Base-by-base conservation (phyloP, 2,113 vertebrate genomes). In the Pao palembangensis region DNA sequence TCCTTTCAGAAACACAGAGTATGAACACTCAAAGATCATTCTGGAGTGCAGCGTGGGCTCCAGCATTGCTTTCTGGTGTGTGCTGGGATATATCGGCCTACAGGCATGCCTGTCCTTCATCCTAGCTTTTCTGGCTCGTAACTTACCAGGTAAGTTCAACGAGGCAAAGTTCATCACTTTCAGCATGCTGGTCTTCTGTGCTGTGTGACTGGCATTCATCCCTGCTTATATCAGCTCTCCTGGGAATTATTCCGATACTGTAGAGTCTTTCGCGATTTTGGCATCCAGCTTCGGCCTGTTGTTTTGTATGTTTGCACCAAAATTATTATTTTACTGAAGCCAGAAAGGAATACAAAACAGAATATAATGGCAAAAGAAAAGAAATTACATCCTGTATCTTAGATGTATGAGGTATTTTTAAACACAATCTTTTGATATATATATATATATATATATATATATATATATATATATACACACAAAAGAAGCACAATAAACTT, bases 161-260 rank as follows among this genome's bases (percentile, higher is more conserved):
- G 91, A 91, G 75, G 89, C 90, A 17, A 91, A 90, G 65, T 88
- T 75, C 2, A 92, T 92, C 28, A 89, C 89, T 6, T 92, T 92
- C 54, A 92, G 91, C 71, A 87, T 91, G 90, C 51, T 91, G 49
- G 89, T 90, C 72, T 91, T 91, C 71, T 91, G 90, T 84, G 87
- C 88, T 3, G 90, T 92, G 3, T 92, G 91, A 90, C 76, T 89
- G 50, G 80, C 88, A 12, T 91, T 92, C 20, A 89, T 92, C 20
- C 91, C 91, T 41, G 90, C 88, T 8, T 91, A 91, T 55, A 57
- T 90, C 65, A 91, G 91, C 58, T 78, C 89, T 7, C 90, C 90
- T 51, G 90, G 90, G 44, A 88, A 84, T 19, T 89, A 87, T 61
- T 84, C 87, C 20, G 88, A 88, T 20, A 85, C 89, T 34, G 88